Percentiles rank a stretch among this genome's conserved stretches.
Evolutionary conservation across 2,797 vertebrate genomes (phyloP).

Genomic region (Silurus lanzhouensis): DNA sequence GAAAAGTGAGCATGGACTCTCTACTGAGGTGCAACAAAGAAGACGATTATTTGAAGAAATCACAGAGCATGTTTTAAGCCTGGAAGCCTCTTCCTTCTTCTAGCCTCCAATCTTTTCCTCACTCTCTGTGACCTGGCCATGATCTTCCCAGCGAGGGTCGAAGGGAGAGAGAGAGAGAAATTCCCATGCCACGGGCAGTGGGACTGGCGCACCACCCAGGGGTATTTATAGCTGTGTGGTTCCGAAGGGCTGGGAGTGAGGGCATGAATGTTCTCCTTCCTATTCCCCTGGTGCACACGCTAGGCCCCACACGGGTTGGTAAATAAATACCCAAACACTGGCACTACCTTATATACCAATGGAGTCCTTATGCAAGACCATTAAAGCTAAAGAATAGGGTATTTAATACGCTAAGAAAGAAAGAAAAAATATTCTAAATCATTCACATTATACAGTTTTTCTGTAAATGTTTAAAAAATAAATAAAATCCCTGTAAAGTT

Average conservation of each 20-base stretch:
- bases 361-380: background rate
- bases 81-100: constrained; percentile 25
- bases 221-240: constrained; percentile 93
- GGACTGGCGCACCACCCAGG: constrained; percentile 81
- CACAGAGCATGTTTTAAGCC: constrained; percentile 35
- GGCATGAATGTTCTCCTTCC: constrained; percentile 96
- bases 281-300: constrained; percentile 84
- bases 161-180: constrained; percentile 69
- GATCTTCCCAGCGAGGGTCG: constrained; percentile 72
- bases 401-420: background rate
- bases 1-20: constrained; percentile 68
- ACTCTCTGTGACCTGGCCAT: constrained; percentile 47
- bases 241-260: constrained; percentile 81
- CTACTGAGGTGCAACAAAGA: constrained; percentile 54
- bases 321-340: constrained; percentile 81
- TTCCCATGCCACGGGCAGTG: constrained; percentile 96
- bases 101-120: constrained; percentile 39
- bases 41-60: constrained; percentile 56
- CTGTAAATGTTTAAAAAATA: background rate
- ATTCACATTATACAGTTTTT: background rate
- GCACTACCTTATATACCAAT: constrained; percentile 50
- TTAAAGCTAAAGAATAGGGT: background rate
- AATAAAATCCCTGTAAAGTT: no score
- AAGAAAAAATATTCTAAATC: background rate
- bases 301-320: constrained; percentile 79